Conservation (phyloP, 2,797 vertebrate genomes). For the Meriones psammophilus region DNA sequence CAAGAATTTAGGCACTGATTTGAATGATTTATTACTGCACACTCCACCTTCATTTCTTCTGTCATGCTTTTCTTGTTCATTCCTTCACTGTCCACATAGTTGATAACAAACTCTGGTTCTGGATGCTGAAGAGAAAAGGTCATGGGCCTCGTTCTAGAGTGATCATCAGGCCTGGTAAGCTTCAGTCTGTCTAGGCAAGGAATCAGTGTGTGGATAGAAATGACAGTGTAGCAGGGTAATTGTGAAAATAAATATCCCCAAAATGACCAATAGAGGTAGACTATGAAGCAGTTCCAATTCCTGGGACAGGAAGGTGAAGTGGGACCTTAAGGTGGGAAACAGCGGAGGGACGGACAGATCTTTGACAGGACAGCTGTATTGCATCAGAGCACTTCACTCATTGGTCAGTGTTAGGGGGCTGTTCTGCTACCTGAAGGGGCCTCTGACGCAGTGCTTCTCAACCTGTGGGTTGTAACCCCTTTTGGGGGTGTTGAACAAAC, state of each 20-base stretch:
- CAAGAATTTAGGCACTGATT: slow-evolving; percentile 22
- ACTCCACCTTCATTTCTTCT: not conserved
- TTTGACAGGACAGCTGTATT: slow-evolving; percentile 41
- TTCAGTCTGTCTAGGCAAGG: slow-evolving; percentile 6
- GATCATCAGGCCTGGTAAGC: not conserved
- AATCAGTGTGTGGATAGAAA: slow-evolving; percentile 47
- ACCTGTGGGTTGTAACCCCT: not conserved
- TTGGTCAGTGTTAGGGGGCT: not conserved
- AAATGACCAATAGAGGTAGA: not conserved
- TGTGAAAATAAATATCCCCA: slow-evolving; percentile 48
- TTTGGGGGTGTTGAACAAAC: not conserved
- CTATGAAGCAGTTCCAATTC: not conserved
- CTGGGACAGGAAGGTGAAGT: slow-evolving; percentile 2
- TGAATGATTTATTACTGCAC: not conserved
- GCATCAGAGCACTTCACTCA: not conserved
- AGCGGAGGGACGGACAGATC: not conserved
- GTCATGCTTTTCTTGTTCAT: slow-evolving; percentile 20
- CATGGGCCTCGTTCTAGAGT: not conserved
- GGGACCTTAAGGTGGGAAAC: not conserved
- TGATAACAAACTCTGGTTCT: slow-evolving; percentile 27
- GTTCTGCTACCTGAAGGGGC: slow-evolving; percentile 17
- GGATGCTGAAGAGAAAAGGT: slow-evolving; percentile 14
- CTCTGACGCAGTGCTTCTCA: too few relatives aligned
- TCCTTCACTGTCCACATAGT: not conserved
- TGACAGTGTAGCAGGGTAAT: not conserved